Base-by-base conservation (phyloP, 2,797 vertebrate genomes). In the Eleutherodactylus coqui region DNA sequence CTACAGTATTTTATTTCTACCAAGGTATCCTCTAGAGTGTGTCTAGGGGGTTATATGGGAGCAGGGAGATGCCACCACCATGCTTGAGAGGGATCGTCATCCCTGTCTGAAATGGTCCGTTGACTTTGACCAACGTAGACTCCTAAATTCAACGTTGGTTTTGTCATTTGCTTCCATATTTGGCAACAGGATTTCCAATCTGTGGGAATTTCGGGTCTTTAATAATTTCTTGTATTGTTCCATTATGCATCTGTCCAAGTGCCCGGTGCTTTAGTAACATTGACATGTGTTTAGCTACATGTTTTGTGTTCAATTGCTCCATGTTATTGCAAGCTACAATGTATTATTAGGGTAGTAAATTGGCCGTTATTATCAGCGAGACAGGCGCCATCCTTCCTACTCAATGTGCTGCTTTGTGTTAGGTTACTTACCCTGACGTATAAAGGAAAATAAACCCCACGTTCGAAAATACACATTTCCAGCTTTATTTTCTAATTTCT, bases 331-430 rank as follows among this genome's bases (percentile, higher is more conserved):
- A 67, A 86, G 80, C 43, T 73, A 69, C 69, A 75, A 75, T 86
- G 69, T 81, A 79, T 43, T 81, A 81, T 86, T 81, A 86, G 85
- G 43, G 67, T 60, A 67, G 55, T 80, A 86, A 86, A 86, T 86
- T 81, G 78, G 75, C 73, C 41, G 78, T 75, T 53, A 81, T 86
- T 86, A 86, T 75, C 85, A 32, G 69, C 78, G 64, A 76, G 58
- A 82, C 79, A 75, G 41, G 67, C 53, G 21, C 67, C 47, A 62
- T 75, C 51, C 53, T 51, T 73, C 21, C 58, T 76, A 27, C 70
- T 67, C 55, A 34, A 82, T 64, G 80, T 76, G 75, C 55, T 75
- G 70, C 27, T 86, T 86, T 76, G 58, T 86, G 79, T 86, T 82
- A 82, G 79, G 79, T 82, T 75, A 81, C 24, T 75, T 85, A 73